phyloP scores from a whole-genome alignment of 2,888 invertebrate genomes.

The Diploptera punctata region DNA sequence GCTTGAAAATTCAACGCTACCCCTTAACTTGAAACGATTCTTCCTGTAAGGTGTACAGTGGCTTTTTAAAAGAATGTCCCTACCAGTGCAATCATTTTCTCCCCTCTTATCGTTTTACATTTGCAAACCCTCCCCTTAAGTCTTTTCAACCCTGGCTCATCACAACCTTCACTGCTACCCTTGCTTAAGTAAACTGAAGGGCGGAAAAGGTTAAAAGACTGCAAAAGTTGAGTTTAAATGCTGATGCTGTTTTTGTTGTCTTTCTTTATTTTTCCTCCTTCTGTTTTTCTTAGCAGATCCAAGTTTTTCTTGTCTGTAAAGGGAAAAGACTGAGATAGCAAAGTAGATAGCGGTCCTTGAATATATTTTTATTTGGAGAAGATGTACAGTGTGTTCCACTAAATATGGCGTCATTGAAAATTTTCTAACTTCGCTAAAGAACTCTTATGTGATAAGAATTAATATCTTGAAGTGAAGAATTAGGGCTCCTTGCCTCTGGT shows the following conservation, averaged over 20 bases:
- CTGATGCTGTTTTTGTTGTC: conserved; percentile 20
- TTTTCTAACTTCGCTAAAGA: no score
- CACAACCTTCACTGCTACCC: background rate
- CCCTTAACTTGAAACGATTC: no score
- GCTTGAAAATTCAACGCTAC: no score
- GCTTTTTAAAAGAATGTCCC: no score
- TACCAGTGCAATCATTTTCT: no score
- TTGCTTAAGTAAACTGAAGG: conserved; percentile 9
- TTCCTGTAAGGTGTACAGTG: no score
- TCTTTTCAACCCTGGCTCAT: background rate
- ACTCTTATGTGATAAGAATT: no score
- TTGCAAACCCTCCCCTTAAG: background rate
- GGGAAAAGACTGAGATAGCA: background rate
- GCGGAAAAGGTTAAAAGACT: background rate
- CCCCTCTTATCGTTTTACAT: no score
- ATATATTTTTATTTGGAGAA: background rate
- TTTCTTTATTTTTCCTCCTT: background rate
- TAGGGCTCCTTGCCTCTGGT: no score
- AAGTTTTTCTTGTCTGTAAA: background rate
- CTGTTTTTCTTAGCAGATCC: background rate
- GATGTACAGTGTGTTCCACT: no score
- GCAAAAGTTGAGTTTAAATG: conserved; percentile 16
- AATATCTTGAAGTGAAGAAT: no score
- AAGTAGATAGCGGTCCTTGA: background rate
- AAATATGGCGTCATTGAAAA: no score